These are phyloP conservation scores for Agrilus mali DNA, from an alignment of 2,888 invertebrate genomes.

Conservation along the genomic window DNA sequence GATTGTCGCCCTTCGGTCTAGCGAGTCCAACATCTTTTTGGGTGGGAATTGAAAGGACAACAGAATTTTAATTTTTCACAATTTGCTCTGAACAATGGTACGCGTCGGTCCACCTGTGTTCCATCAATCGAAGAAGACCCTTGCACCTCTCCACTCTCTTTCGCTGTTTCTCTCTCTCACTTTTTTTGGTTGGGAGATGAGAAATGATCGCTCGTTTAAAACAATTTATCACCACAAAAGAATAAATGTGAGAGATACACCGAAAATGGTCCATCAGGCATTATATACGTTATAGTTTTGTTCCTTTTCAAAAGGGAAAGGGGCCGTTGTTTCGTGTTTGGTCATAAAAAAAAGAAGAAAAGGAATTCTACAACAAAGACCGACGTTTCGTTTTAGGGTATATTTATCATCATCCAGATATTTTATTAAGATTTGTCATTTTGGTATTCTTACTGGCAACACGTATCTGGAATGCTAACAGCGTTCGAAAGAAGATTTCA, in stretches of 20 bases:
- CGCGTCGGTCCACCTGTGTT: slow-evolving; percentile 8
- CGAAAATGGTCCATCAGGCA: slow-evolving; percentile 4
- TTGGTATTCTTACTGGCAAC: too few species aligned
- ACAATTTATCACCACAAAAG: slow-evolving; percentile 18
- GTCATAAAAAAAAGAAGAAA: too few species aligned
- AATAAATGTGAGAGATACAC: slow-evolving; percentile 11
- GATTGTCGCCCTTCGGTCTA: slow-evolving; percentile 14
- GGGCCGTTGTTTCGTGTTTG: too few species aligned
- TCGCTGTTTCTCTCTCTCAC: too few species aligned
- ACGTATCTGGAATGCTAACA: too few species aligned
- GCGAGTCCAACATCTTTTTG: slow-evolving; percentile 5
- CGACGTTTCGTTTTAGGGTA: too few species aligned
- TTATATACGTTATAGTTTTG: too few species aligned
- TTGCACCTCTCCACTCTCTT: background rate
- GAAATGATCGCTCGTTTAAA: slow-evolving; percentile 15
- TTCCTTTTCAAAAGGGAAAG: too few species aligned
- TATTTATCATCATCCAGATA: too few species aligned
- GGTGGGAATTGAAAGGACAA: slow-evolving; percentile 1
- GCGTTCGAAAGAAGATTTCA: too few species aligned
- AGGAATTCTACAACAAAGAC: too few species aligned
- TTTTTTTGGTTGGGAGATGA: slow-evolving; percentile 4
- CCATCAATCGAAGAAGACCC: slow-evolving; percentile 5
- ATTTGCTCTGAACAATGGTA: slow-evolving; percentile 6
- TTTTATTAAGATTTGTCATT: too few species aligned
- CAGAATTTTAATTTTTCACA: slow-evolving; percentile 7